phyloP scores from a whole-genome alignment of 1,140 invertebrate species.

The Drosophila guanche region DNA sequence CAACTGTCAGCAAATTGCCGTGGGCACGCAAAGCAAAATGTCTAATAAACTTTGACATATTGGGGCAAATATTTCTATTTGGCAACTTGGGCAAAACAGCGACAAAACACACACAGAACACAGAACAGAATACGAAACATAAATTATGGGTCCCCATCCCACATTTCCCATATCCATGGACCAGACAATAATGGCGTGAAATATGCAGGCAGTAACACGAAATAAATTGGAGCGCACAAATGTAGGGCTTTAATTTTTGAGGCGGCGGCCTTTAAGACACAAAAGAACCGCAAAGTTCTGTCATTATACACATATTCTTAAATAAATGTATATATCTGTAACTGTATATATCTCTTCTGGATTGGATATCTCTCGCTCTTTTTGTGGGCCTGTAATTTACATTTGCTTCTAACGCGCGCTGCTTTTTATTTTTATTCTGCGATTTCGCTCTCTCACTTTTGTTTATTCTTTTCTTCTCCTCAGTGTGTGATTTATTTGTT shows the following conservation, averaged over 20 bases:
- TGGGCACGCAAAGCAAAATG: conserved; percentile 78
- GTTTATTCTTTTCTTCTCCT: conserved; percentile 52
- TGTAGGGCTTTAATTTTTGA: conserved; percentile 69
- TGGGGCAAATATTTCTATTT: conserved; percentile 75
- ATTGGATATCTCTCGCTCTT: conserved; percentile 5
- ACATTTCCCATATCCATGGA: background rate
- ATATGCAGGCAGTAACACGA: conserved; percentile 34
- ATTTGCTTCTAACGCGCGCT: conserved; percentile 37
- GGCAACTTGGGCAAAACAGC: conserved; percentile 36
- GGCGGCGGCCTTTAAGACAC: conserved; percentile 3
- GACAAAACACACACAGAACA: conserved; percentile 2
- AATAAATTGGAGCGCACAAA: conserved; percentile 58
- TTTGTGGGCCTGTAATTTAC: conserved; percentile 41
- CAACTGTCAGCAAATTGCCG: conserved; percentile 77
- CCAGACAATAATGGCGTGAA: conserved; percentile 57
- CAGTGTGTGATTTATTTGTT: conserved; percentile 66
- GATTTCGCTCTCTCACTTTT: conserved; percentile 34
- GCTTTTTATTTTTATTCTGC: conserved; percentile 35
- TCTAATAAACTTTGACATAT: conserved; percentile 82
- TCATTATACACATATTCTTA: no score
- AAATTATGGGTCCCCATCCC: conserved; percentile 47
- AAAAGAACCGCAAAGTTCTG: conserved; percentile 4
- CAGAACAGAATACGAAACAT: conserved; percentile 36
- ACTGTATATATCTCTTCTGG: no score
- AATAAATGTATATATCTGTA: no score